These are phyloP conservation scores for Allacma fusca DNA, from an alignment of 2,888 invertebrate species.

Conservation along the genomic window DNA sequence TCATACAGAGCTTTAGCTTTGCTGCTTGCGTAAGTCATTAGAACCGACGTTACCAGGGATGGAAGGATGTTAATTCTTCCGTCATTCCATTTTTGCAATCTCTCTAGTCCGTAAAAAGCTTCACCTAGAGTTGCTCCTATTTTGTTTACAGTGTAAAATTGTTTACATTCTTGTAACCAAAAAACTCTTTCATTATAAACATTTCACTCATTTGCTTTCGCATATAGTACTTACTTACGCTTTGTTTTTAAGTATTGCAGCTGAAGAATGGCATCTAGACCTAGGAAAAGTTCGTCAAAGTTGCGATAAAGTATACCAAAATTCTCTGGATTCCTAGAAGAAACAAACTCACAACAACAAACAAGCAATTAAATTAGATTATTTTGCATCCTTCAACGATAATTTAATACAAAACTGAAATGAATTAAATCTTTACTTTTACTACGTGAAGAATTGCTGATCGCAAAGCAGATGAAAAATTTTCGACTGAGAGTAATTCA, in stretches of 20 bases:
- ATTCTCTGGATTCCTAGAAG: constrained; percentile 47
- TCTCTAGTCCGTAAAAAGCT: constrained; percentile 58
- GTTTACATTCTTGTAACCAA: too few species aligned
- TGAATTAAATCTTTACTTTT: constrained; percentile 45
- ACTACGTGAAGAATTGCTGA: constrained; percentile 55
- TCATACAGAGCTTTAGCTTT: constrained; percentile 30
- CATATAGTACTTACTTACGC: constrained; percentile 45
- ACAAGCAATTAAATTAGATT: too few species aligned
- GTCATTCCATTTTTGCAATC: constrained; percentile 18
- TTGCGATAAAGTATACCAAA: constrained; percentile 47
- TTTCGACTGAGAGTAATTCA: constrained; percentile 56
- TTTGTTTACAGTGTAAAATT: too few species aligned
- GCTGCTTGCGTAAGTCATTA: constrained; percentile 24
- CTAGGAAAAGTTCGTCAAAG: constrained; percentile 56
- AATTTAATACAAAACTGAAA: not conserved
- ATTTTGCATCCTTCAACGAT: too few species aligned
- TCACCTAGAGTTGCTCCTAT: constrained; percentile 57
- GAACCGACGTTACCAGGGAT: not conserved
- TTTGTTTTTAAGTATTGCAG: constrained; percentile 56
- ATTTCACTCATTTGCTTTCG: not conserved
- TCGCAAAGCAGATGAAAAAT: constrained; percentile 51
- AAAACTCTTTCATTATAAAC: not conserved
- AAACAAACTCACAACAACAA: too few species aligned
- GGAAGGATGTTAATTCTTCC: constrained; percentile 9
- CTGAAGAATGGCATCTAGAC: constrained; percentile 53